Percentiles rank a stretch among this genome's conserved stretches.
Evolutionary conservation across 2,797 vertebrate species (phyloP).

Genomic region (Poeciliopsis gracilis): DNA sequence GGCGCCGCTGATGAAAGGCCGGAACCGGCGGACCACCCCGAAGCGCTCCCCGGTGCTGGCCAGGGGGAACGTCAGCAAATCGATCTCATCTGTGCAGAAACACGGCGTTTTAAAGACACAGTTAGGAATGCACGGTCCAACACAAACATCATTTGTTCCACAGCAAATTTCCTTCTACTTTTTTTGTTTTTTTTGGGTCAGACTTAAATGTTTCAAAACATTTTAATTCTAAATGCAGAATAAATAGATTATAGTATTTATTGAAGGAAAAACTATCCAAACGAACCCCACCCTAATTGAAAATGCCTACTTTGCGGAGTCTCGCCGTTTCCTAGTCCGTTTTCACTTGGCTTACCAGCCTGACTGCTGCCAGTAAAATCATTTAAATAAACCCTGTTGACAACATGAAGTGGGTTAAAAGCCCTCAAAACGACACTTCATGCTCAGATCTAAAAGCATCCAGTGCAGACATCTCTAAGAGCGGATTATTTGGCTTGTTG

Average conservation of each 20-base stretch:
- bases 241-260: not conserved
- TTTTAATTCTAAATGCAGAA: not conserved
- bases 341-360: not conserved
- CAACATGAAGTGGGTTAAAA: not conserved
- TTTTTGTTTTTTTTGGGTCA: not conserved
- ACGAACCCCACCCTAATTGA: not conserved
- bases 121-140: not conserved
- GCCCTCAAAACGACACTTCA: not conserved
- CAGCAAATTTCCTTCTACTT: not conserved
- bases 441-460: not conserved
- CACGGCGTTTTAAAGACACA: conserved; percentile 2
- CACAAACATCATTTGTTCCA: not conserved
- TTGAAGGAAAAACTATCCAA: not conserved
- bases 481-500: not conserved
- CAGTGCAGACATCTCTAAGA: not conserved
- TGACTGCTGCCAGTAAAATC: not conserved
- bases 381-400: not conserved
- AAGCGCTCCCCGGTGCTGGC: conserved; percentile 88
- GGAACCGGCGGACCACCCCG: conserved; percentile 86
- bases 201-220: not conserved
- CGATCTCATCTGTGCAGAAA: conserved; percentile 75
- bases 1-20: conserved; percentile 82
- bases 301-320: not conserved
- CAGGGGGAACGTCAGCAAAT: conserved; percentile 85
- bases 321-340: not conserved